These are phyloP conservation scores for Laticauda colubrina DNA, from an alignment of 2,113 vertebrate species.

Conservation along the genomic window DNA sequence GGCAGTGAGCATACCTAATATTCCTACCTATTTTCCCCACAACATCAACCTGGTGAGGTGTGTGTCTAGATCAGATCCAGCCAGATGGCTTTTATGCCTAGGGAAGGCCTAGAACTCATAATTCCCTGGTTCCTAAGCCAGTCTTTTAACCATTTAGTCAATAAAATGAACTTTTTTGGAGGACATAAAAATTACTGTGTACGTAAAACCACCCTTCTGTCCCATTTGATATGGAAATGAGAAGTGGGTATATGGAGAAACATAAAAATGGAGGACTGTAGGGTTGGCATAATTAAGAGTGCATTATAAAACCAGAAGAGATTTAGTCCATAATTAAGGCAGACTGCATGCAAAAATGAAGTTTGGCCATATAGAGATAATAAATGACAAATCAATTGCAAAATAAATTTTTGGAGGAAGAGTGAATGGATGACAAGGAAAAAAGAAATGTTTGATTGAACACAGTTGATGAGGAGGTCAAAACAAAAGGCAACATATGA, in stretches of 20 bases:
- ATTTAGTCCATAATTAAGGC: background rate
- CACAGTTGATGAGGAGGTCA: background rate
- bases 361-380: background rate
- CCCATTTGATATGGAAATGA: background rate
- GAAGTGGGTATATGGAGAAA: background rate
- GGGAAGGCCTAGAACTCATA: background rate
- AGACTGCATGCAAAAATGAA: background rate
- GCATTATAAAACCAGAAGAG: background rate
- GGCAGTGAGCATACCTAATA: background rate
- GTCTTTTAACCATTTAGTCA: background rate
- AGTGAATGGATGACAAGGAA: background rate
- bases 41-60: background rate
- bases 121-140: background rate
- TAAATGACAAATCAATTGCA: background rate
- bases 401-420: background rate
- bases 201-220: background rate
- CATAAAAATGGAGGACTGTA: background rate
- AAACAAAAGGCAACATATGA: background rate
- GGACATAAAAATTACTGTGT: background rate
- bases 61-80: background rate
- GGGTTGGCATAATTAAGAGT: background rate
- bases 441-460: background rate
- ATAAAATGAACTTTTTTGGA: background rate
- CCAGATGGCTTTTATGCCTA: background rate
- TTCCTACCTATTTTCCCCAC: background rate